Evolutionary conservation across 2,113 vertebrate genomes (phyloP).

Genomic region (Protobothrops flavoviridis): DNA sequence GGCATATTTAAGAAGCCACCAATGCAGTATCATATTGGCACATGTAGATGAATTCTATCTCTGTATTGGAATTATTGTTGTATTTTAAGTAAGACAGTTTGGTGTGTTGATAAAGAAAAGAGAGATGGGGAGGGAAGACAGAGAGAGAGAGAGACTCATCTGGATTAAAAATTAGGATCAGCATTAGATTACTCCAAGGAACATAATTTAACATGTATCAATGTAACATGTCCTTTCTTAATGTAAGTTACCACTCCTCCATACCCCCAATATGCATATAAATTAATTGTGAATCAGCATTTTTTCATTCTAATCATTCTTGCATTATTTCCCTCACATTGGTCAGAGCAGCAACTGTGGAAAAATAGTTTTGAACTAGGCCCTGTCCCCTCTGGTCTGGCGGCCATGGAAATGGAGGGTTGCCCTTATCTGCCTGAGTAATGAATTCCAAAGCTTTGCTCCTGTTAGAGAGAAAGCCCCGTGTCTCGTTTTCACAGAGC

Average conservation of each 20-base stretch:
- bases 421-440: conserved; percentile 24
- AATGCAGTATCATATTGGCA: background rate
- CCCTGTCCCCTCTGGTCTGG: background rate
- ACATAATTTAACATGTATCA: background rate
- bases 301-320: background rate
- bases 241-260: background rate
- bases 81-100: background rate
- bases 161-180: background rate
- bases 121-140: no score
- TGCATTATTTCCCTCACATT: background rate
- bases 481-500: conserved; percentile 23
- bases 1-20: background rate
- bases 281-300: background rate
- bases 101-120: background rate
- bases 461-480: conserved; percentile 19
- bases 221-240: background rate
- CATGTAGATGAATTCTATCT: background rate
- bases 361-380: background rate
- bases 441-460: conserved; percentile 27
- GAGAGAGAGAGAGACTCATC: background rate
- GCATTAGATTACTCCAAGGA: background rate
- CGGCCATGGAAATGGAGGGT: background rate
- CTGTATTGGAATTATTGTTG: background rate
- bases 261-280: background rate
- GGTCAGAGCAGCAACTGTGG: background rate